phyloP scores from a whole-genome alignment of 2,888 invertebrate species.

The Orthosia cruda region DNA sequence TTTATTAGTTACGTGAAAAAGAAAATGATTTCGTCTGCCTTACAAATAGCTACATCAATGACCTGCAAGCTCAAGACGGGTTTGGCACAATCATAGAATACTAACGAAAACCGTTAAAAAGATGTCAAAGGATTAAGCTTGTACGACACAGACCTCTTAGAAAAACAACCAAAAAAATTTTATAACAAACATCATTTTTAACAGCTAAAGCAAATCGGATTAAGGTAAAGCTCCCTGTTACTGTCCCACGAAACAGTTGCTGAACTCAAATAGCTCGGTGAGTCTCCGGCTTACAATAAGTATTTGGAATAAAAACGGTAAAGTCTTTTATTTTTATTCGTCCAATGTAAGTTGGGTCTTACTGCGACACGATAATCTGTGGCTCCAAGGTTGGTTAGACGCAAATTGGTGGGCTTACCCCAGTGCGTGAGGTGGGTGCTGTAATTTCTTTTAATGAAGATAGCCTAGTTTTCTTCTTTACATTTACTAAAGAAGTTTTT shows the following conservation, averaged over 20 bases:
- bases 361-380: slow-evolving; percentile 56
- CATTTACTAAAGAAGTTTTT: background rate
- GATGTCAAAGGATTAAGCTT: slow-evolving; percentile 11
- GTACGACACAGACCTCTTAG: background rate
- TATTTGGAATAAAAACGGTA: slow-evolving; percentile 63
- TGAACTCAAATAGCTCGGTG: slow-evolving; percentile 62
- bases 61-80: background rate
- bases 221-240: slow-evolving; percentile 58
- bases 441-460: slow-evolving; percentile 42
- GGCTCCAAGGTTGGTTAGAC: slow-evolving; percentile 48
- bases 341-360: slow-evolving; percentile 50
- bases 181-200: slow-evolving; percentile 44
- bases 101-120: background rate
- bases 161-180: slow-evolving; percentile 22
- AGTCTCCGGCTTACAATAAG: slow-evolving; percentile 60
- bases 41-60: too few relatives aligned
- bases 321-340: slow-evolving; percentile 60
- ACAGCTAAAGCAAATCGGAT: slow-evolving; percentile 55
- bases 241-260: slow-evolving; percentile 60
- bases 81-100: background rate
- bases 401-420: slow-evolving; percentile 58
- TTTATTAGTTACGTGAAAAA: background rate
- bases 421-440: slow-evolving; percentile 34
- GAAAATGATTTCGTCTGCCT: background rate
- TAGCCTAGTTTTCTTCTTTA: slow-evolving; percentile 11